These are phyloP conservation scores for Zophobas atratus DNA, from an alignment of 1,140 invertebrate species.

Conservation along the genomic window DNA sequence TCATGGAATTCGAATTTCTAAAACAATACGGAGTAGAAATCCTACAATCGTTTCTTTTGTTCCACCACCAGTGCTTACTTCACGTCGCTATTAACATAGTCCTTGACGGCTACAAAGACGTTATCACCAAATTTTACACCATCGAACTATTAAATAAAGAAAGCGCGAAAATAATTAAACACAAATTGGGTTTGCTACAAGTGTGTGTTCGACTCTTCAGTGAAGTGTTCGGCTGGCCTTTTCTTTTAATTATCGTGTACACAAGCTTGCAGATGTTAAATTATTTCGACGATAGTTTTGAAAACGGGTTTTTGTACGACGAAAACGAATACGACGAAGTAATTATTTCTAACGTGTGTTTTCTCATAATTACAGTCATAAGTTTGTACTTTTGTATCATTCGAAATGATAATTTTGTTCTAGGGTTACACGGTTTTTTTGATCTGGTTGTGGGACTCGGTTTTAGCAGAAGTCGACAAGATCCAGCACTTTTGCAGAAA, in stretches of 20 bases:
- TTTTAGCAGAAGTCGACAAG: conserved; percentile 6
- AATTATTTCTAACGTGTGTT: conserved; percentile 16
- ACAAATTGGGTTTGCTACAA: background rate
- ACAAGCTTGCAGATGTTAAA: conserved; percentile 12
- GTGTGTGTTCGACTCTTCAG: background rate
- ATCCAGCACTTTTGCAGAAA: background rate
- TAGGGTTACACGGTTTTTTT: conserved; percentile 3
- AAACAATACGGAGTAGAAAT: conserved; percentile 15
- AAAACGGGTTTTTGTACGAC: conserved; percentile 24
- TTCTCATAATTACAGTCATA: conserved; percentile 3
- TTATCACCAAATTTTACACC: background rate
- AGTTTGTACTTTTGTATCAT: background rate
- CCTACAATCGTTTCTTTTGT: conserved; percentile 9
- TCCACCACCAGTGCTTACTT: conserved; percentile 14
- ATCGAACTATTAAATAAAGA: background rate
- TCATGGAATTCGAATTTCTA: conserved; percentile 10
- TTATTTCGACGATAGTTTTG: conserved; percentile 19
- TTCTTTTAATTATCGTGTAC: conserved; percentile 12
- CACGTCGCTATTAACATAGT: background rate
- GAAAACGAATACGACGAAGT: conserved; percentile 35
- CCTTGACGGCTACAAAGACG: background rate
- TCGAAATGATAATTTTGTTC: background rate
- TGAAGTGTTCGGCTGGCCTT: conserved; percentile 16
- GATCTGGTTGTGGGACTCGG: conserved; percentile 7
- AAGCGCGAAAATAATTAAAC: background rate